Conservation (phyloP, 2,797 vertebrate genomes). For the Scleropages formosus region DNA sequence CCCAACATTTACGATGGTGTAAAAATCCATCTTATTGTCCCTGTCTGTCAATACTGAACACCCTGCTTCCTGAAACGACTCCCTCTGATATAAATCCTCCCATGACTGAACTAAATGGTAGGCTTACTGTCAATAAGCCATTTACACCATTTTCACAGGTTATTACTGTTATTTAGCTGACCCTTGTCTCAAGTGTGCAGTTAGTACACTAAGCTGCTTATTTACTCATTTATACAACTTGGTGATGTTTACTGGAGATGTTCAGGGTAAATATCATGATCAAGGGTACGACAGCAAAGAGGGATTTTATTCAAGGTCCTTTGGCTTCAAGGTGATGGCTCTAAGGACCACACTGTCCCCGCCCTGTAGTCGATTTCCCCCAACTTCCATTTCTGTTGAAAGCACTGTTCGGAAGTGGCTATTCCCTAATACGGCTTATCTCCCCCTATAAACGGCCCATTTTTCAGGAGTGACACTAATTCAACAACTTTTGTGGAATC, state of each 20-base stretch:
- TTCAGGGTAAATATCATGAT: too few species aligned
- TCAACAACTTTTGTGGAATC: too few species aligned
- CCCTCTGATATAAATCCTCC: background rate
- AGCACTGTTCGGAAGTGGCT: background rate
- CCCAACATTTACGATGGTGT: background rate
- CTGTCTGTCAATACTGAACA: background rate
- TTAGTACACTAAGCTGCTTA: too few species aligned
- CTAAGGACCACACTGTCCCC: too few species aligned
- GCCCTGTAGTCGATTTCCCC: background rate
- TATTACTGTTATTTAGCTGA: too few species aligned
- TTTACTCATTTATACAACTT: too few species aligned
- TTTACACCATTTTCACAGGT: background rate
- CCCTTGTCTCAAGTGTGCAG: too few species aligned
- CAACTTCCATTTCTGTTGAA: background rate
- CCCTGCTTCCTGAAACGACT: background rate
- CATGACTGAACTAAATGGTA: background rate
- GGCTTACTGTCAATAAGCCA: background rate
- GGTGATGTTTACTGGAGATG: too few species aligned
- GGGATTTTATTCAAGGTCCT: too few species aligned
- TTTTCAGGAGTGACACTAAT: too few species aligned
- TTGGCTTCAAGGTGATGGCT: too few species aligned
- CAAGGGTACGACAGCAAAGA: too few species aligned
- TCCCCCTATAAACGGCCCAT: background rate
- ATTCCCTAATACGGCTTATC: conserved; percentile 8
- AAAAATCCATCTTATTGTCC: background rate